Evolutionary conservation across 92 coral and sea anemone genomes (phyloP), one percentile per base, ranked within the genome.

Genomic region (Palythoa caribaeorum): DNA sequence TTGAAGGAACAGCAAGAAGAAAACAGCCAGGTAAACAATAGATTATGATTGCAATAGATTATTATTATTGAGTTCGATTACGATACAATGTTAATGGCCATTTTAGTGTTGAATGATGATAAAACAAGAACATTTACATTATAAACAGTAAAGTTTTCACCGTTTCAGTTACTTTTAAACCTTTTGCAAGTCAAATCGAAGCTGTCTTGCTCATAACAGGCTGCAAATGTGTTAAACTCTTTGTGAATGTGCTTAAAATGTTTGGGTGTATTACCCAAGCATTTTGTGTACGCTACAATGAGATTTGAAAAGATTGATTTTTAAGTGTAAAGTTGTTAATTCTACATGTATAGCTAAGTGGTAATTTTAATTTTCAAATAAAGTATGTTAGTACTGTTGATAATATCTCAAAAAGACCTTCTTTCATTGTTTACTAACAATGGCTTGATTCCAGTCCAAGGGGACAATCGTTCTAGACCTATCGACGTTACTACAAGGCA

Each of bases 401-500:
- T 44, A 8, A 44, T 44, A 44, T 44, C 19, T 59, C 10, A 63
- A 19, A 17, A 7, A 14, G 16, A 59, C 0, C 3, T 19, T 7
- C 6, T 63, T 63, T 63, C 2, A 44, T 44, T 44, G 50, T 44
- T 44, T 44, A 8, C 21, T 21, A 63, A 7, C 28, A 35, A 21
- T 17, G 70, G 10, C 20, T 63, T 63, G 19, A 8, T 63, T 63
- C 9, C 19, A 63, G 70, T n/a, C 70, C 70, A 19, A 63, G 12
- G 90, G 78, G 71, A 88, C 81, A 17, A 79, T 90, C 11, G 96
- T 89, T 20, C 88, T 95, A 92, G 95, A 96, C 69, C 87, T 95
- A 60, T 83, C 94, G 35, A 89, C 85, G 71, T 85, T 96, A 80
- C 93, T 95, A 83, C 94, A 93, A 73, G 88, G 92, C 68, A 88